Evolutionary conservation across 2,797 vertebrate genomes (phyloP), one percentile per base, ranked within the genome.

Genomic region (Ammospiza maritima): DNA sequence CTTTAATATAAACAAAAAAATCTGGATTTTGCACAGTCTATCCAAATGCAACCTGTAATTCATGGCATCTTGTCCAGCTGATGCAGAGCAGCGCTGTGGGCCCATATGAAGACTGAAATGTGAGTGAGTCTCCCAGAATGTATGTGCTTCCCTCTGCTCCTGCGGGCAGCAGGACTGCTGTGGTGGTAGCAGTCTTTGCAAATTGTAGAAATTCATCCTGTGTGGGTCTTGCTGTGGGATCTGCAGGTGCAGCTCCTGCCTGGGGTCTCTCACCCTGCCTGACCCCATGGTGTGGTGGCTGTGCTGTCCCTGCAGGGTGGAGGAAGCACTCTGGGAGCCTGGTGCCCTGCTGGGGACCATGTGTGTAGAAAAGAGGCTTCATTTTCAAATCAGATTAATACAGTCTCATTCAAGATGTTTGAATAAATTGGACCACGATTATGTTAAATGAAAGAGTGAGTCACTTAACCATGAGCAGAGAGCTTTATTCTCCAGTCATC

Each of bases 271-370:
- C 34, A 72, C 90, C 88, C 38, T 0, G 14, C 5, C 51, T 87
- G 93, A 96, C 83, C 94, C 89, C 22, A 18, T 36, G 74, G 74
- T 4, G 22, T 74, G 77, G 71, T 20, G 4, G 40, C n/a, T 79
- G 40, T 85, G 40, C 53, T 56, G 40, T 84, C 29, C 45, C 48
- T 60, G 7, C 73, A 1, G 26, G 25, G 48, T 13, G 6, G 26
- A 58, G 79, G 44, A 50, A 47, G 67, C 1, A 1, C 20, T 51
- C 40, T 2, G 5, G 50, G 26, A 79, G 65, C 14, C 1, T n/a
- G 66, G 27, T 53, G 73, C 53, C 57, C 71, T 60, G 14, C 69
- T 80, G 34, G 27, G 27, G 65, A n/a, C 36, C 3, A 1, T 51
- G 27, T 22, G 61, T 11, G 0, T 34, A 23, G 75, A 25, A 16